Conservation (phyloP, 2,888 invertebrate species). For the Lacanobia oleracea region DNA sequence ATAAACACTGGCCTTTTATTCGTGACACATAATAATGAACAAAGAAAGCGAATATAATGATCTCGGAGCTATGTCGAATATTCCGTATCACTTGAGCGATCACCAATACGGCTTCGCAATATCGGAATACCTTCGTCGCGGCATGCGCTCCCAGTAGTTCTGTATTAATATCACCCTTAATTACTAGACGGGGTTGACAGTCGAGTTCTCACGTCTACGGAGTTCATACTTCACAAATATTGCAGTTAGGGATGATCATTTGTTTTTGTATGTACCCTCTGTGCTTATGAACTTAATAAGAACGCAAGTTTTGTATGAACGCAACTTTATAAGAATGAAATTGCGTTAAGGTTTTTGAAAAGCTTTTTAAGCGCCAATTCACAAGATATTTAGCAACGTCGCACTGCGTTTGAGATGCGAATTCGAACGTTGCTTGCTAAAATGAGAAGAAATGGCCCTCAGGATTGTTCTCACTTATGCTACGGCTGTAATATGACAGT, state of each 20-base stretch:
- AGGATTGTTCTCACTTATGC: not conserved
- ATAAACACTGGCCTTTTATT: conserved; percentile 60
- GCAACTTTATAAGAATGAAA: no score
- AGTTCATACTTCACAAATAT: conserved; percentile 40
- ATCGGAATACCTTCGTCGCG: conserved; percentile 78
- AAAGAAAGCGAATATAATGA: conserved; percentile 70
- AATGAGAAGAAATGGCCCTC: no score
- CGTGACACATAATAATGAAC: conserved; percentile 65
- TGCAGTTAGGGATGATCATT: conserved; percentile 26
- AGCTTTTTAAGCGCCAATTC: not conserved
- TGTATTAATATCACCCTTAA: conserved; percentile 79
- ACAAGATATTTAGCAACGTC: no score
- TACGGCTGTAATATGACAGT: no score
- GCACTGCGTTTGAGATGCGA: no score
- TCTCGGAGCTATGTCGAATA: conserved; percentile 75
- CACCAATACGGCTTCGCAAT: conserved; percentile 74
- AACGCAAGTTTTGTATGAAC: no score
- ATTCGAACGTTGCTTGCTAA: no score
- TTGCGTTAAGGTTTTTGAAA: not conserved
- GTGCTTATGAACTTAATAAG: not conserved
- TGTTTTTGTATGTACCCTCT: not conserved
- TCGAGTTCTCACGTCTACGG: conserved; percentile 38
- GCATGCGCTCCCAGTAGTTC: conserved; percentile 76
- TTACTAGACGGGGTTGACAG: conserved; percentile 68
- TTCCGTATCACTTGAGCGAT: conserved; percentile 79